These are phyloP conservation scores for Rhagonycha fulva DNA, from an alignment of 2,888 invertebrate species.

Conservation along the genomic window DNA sequence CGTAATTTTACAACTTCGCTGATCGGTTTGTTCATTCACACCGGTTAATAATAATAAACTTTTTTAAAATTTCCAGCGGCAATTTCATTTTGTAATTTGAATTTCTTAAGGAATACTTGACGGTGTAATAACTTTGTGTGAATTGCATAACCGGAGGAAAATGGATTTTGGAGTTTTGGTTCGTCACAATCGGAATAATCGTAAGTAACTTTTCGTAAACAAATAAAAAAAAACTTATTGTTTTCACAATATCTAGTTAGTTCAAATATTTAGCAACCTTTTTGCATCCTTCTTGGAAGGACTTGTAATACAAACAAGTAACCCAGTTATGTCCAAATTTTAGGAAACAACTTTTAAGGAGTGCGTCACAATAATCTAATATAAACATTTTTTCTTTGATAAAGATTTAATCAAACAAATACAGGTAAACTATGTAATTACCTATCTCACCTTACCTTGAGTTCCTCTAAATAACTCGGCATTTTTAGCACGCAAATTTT, in stretches of 20 bases:
- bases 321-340: not conserved
- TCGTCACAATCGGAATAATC: conserved; percentile 35
- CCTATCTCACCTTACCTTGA: not conserved
- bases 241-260: too few species aligned
- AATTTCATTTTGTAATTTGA: not conserved
- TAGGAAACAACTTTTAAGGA: not conserved
- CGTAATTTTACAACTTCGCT: not conserved
- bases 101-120: not conserved
- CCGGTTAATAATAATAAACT: not conserved
- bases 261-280: too few species aligned
- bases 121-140: not conserved
- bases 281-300: not conserved
- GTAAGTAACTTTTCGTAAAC: conserved; percentile 31
- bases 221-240: not conserved
- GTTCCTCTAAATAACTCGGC: not conserved
- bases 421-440: not conserved
- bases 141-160: not conserved
- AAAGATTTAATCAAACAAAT: not conserved
- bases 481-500: not conserved
- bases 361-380: not conserved
- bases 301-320: not conserved
- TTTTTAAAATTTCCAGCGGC: not conserved
- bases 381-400: not conserved
- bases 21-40: not conserved
- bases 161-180: conserved; percentile 36